Conservation (phyloP, 92 coral and sea anemone genomes). For the Pocillopora grandis region DNA sequence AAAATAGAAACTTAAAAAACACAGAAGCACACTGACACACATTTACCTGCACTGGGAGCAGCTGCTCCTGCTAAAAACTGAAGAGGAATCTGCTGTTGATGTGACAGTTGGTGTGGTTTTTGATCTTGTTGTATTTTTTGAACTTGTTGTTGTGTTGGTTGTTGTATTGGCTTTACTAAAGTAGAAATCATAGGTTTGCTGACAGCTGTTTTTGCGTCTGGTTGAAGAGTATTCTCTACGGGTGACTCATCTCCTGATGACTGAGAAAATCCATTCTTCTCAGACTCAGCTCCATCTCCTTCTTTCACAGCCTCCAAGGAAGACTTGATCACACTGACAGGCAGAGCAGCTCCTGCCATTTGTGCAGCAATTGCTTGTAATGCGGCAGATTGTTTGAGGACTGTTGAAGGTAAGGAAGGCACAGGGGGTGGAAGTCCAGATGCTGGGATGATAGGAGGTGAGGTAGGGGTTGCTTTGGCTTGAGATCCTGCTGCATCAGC, state of each 20-base stretch:
- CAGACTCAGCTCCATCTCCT: conserved; percentile 55
- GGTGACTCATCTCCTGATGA: conserved; percentile 91
- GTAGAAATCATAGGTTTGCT: conserved; percentile 52
- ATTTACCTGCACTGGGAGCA: conserved; percentile 57
- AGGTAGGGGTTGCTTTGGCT: conserved; percentile 44
- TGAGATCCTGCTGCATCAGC: conserved; percentile 45
- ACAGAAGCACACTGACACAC: too few relatives aligned
- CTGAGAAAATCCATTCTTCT: conserved; percentile 86
- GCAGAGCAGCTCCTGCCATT: conserved; percentile 66
- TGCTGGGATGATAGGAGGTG: conserved; percentile 61
- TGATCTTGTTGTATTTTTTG: conserved; percentile 6
- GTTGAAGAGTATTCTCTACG: conserved; percentile 53
- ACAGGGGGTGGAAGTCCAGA: conserved; percentile 58
- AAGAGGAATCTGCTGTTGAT: conserved; percentile 12
- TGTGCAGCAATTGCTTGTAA: conserved; percentile 34
- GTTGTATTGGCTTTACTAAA: conserved; percentile 23
- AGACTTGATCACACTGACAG: conserved; percentile 90
- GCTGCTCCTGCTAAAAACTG: conserved; percentile 44
- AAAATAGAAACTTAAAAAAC: too few relatives aligned
- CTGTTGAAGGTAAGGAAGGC: conserved; percentile 37
- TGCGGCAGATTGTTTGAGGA: conserved; percentile 17
- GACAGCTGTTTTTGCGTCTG: conserved; percentile 31
- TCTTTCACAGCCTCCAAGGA: conserved; percentile 60
- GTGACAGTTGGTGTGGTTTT: not conserved
- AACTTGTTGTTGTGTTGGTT: not conserved